A percentile compares a stretch with the other conserved stretches of the same genome.
These are phyloP conservation scores for Platycercus adscitus DNA, from an alignment of 2,113 vertebrate genomes.

Conservation along the genomic window DNA sequence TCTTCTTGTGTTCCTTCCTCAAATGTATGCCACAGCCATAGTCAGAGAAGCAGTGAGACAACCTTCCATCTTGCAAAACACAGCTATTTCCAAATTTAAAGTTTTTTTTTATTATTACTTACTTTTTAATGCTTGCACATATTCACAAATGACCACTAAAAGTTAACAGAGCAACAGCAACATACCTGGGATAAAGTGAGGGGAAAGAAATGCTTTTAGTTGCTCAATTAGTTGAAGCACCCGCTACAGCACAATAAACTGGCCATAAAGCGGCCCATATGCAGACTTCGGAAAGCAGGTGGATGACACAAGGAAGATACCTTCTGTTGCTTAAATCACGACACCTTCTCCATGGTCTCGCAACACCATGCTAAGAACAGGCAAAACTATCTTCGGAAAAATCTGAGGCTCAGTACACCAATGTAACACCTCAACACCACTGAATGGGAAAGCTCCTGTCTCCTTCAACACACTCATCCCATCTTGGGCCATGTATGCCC, in stretches of 20 bases:
- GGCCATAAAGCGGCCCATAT: background rate
- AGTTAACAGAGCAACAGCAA: background rate
- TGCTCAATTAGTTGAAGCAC: background rate
- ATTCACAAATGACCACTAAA: background rate
- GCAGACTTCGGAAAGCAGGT: background rate
- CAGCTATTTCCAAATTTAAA: background rate
- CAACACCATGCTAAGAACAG: background rate
- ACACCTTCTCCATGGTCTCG: too few species aligned
- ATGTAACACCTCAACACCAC: background rate
- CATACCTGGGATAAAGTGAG: background rate
- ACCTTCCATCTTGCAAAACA: background rate
- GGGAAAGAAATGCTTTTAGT: background rate
- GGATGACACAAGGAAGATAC: background rate
- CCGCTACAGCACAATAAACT: background rate
- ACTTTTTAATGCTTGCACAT: background rate
- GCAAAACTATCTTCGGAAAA: background rate
- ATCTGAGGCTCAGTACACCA: accelerated
- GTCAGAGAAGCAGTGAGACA: background rate
- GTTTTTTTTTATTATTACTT: background rate
- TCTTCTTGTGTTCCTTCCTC: background rate
- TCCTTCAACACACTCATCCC: background rate
- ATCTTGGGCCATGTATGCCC: background rate
- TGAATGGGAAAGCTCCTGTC: background rate
- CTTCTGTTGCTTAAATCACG: background rate
- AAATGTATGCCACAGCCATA: accelerated